Conservation (phyloP, 2,113 vertebrate species). For the Pogonocichla stellata region DNA sequence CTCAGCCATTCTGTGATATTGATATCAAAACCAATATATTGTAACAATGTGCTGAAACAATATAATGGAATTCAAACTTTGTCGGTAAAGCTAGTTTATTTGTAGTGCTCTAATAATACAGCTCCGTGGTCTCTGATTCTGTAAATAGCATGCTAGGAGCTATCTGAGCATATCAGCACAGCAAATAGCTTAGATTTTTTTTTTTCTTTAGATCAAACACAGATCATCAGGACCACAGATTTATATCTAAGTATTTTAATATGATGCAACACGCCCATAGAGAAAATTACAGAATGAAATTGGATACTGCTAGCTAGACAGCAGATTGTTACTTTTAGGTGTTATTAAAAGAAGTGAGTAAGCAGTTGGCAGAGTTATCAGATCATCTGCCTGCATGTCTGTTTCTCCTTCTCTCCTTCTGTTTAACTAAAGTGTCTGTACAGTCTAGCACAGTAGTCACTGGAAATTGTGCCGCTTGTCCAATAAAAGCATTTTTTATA, state of each 20-base stretch:
- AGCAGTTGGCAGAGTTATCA: slow-evolving; percentile 27
- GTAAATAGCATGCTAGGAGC: not conserved
- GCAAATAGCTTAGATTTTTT: not conserved
- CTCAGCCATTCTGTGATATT: not conserved
- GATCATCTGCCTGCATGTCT: slow-evolving; percentile 20
- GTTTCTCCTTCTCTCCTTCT: slow-evolving; percentile 26
- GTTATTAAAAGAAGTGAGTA: slow-evolving; percentile 30
- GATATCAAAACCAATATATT: not conserved
- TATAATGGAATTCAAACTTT: not conserved
- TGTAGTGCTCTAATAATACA: not conserved
- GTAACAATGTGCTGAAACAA: not conserved
- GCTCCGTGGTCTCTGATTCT: not conserved
- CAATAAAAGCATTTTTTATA: not conserved
- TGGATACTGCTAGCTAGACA: not conserved
- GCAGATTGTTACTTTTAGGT: slow-evolving; percentile 40
- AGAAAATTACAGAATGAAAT: not conserved
- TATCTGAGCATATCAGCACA: not conserved
- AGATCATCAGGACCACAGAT: not conserved
- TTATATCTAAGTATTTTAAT: not conserved
- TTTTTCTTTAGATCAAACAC: not conserved
- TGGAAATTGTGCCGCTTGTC: not conserved
- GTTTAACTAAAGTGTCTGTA: not conserved
- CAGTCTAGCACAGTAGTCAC: not conserved
- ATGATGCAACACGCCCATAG: not conserved
- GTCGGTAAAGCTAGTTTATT: not conserved